Evolutionary conservation across 92 coral and sea anemone species (phyloP).

Genomic region (Bergia sp.): DNA sequence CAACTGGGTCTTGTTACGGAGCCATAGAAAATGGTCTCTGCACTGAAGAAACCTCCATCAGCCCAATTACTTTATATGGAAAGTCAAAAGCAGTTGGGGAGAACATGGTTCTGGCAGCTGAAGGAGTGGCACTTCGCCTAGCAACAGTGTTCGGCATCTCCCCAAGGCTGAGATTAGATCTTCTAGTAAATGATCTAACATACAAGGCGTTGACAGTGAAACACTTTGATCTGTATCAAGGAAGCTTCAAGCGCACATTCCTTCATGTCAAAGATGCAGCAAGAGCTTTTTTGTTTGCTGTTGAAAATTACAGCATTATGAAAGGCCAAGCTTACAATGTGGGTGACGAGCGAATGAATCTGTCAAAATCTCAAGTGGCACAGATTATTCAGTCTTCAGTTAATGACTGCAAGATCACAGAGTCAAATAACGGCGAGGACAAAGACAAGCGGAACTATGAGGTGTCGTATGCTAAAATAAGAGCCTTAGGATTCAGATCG

Average conservation of each 20-base stretch:
- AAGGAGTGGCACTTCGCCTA: constrained; percentile 84
- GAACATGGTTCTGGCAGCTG: constrained; percentile 59
- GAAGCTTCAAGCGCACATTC: constrained; percentile 90
- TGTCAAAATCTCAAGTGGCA: constrained; percentile 90
- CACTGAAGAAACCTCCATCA: constrained; percentile 86
- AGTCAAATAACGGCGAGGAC: constrained; percentile 76
- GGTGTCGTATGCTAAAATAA: constrained; percentile 84
- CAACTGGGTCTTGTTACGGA: constrained; percentile 98
- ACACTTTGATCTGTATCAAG: constrained; percentile 91
- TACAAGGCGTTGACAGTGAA: constrained; percentile 81
- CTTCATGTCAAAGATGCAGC: constrained; percentile 97
- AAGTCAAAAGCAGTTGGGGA: constrained; percentile 90
- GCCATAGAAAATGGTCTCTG: constrained; percentile 87
- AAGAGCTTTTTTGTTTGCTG: constrained; percentile 83
- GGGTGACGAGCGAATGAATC: constrained; percentile 92
- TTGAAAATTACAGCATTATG: constrained; percentile 77
- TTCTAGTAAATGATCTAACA: constrained; percentile 88
- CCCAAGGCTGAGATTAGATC: constrained; percentile 87
- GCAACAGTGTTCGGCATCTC: constrained; percentile 97
- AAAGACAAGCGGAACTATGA: constrained; percentile 90
- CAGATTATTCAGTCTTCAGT: constrained; percentile 70
- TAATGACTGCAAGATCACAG: constrained; percentile 79
- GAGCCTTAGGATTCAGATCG: constrained; percentile 80
- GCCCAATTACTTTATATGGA: constrained; percentile 90
- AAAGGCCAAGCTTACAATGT: constrained; percentile 84